Conservation (phyloP, 2,113 vertebrate genomes). For the Cottus gobio region DNA sequence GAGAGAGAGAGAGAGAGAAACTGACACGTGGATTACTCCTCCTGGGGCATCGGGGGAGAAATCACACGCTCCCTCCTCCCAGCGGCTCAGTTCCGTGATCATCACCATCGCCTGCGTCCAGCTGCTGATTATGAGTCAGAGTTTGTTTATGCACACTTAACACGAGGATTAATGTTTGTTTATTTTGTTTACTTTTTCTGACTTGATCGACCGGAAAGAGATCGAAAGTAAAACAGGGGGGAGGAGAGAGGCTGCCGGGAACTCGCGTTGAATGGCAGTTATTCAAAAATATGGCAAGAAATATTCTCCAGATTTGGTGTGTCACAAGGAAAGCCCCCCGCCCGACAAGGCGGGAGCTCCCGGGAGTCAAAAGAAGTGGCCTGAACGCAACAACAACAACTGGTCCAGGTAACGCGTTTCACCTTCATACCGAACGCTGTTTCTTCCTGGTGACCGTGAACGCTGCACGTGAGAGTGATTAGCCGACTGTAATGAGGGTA, state of each 20-base stretch:
- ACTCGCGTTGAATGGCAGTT: conserved; percentile 86
- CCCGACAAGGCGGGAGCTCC: conserved; percentile 70
- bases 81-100: background rate
- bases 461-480: background rate
- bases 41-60: conserved; percentile 63
- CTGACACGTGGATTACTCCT: conserved; percentile 87
- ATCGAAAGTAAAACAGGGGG: conserved; percentile 27
- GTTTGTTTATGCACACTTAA: background rate
- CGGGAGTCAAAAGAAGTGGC: conserved; percentile 82
- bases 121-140: background rate
- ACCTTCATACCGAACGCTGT: background rate
- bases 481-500: background rate
- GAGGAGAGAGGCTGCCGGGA: conserved; percentile 38
- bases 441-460: background rate
- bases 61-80: conserved; percentile 32
- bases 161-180: too few relatives aligned
- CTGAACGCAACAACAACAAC: conserved; percentile 73
- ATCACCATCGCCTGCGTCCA: background rate
- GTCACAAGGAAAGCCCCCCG: conserved; percentile 77
- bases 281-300: conserved; percentile 87
- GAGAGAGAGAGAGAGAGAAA: conserved; percentile 56
- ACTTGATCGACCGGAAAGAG: conserved; percentile 35
- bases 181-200: conserved; percentile 8
- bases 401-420: conserved; percentile 80
- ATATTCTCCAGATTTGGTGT: conserved; percentile 80